phyloP scores from a whole-genome alignment of 53 echinoderm and acorn worm genomes.

The Stichopus horrens region DNA sequence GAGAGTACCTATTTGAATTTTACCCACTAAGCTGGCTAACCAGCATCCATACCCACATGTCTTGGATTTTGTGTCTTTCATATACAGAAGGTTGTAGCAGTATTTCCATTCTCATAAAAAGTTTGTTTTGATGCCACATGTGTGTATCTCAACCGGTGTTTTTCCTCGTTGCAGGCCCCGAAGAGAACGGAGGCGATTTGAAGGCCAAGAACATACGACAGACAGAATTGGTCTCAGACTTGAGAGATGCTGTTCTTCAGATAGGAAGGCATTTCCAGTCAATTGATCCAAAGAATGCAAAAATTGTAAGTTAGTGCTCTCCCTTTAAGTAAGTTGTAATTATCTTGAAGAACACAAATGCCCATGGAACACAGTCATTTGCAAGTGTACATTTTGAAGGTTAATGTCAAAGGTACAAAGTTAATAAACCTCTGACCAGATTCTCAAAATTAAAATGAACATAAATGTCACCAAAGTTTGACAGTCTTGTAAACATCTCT shows the following conservation, averaged over 20 bases:
- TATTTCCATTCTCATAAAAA: too few relatives aligned
- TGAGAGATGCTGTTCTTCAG: constrained; percentile 87
- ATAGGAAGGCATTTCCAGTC: constrained; percentile 97
- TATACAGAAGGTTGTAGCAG: too few relatives aligned
- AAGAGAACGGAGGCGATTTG: constrained; percentile 75
- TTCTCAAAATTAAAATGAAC: too few relatives aligned
- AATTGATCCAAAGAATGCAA: constrained; percentile 96
- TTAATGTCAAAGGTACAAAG: neutral
- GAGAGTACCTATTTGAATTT: too few relatives aligned
- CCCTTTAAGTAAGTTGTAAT: neutral
- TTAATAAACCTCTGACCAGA: neutral
- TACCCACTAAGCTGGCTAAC: too few relatives aligned
- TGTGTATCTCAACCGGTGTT: too few relatives aligned
- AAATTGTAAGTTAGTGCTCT: constrained; percentile 70
- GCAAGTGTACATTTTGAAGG: neutral
- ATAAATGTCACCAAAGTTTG: too few relatives aligned
- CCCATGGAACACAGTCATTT: neutral
- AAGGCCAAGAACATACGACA: constrained; percentile 98
- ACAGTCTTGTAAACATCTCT: too few relatives aligned
- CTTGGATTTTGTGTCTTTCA: too few relatives aligned
- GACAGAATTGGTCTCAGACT: constrained; percentile 92
- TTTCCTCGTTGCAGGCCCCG: constrained; percentile 60
- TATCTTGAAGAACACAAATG: neutral
- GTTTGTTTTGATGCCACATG: too few relatives aligned
- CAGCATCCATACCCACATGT: too few relatives aligned